phyloP scores from a whole-genome alignment of 2,113 vertebrate genomes.

The Vombatus ursinus region DNA sequence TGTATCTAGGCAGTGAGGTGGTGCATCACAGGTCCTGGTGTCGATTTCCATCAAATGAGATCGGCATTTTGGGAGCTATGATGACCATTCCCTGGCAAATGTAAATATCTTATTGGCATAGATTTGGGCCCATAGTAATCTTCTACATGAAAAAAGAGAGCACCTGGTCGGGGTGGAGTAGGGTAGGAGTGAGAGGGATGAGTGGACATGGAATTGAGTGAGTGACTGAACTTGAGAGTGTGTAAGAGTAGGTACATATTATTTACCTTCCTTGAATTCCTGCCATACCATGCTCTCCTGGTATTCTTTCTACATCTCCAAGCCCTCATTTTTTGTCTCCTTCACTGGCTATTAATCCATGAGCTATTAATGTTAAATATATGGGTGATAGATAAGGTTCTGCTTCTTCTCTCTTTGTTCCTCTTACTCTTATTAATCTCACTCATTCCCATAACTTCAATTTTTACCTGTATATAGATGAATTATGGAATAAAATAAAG shows the following conservation, averaged over 20 bases:
- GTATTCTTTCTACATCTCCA: background rate
- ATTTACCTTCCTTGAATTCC: background rate
- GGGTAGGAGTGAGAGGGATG: no score
- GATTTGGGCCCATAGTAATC: no score
- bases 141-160: no score
- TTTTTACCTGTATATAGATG: background rate
- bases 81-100: no score
- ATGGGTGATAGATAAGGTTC: no score
- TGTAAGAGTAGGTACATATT: background rate
- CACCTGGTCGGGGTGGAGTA: no score
- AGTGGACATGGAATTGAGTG: no score
- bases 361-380: background rate
- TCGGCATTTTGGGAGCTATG: no score
- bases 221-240: background rate
- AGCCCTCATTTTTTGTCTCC: background rate
- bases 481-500: background rate
- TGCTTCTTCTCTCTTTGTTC: background rate
- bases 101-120: no score
- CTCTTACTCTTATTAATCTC: background rate
- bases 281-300: background rate
- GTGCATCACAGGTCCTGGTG: no score
- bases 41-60: no score
- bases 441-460: background rate
- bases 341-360: background rate
- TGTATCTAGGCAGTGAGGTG: no score